Evolutionary conservation across 2,113 vertebrate species (phyloP).

Genomic region (human): DNA sequence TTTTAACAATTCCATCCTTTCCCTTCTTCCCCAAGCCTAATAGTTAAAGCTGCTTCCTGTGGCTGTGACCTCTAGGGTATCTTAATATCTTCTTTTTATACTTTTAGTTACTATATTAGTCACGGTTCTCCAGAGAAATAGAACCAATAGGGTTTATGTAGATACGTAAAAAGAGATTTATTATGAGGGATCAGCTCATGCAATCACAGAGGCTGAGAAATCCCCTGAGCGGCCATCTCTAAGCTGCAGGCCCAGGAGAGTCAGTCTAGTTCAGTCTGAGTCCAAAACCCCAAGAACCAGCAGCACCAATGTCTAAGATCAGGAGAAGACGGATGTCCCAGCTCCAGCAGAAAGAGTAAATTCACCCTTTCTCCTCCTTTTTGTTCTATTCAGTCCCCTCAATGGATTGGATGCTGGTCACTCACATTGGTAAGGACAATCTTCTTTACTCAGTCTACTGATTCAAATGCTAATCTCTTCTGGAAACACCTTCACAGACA

Average conservation of each 20-base stretch:
- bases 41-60: not conserved
- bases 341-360: not conserved
- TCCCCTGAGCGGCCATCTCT: not conserved
- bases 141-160: not conserved
- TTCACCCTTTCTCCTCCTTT: not conserved
- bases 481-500: not conserved
- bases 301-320: not conserved
- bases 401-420: too few species aligned
- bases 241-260: not conserved
- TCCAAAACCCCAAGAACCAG: not conserved
- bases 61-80: not conserved
- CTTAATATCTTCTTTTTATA: not conserved
- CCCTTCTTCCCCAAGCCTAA: not conserved
- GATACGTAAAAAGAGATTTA: not conserved
- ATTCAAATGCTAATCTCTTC: not conserved
- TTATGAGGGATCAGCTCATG: not conserved
- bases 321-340: not conserved
- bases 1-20: not conserved
- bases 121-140: not conserved
- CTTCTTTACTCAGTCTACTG: not conserved
- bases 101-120: not conserved
- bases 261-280: not conserved
- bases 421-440: accelerated
- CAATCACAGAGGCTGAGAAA: not conserved
- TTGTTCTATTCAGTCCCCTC: not conserved